Evolutionary conservation across 2,797 vertebrate species (phyloP).

Genomic region (Martes flavigula): DNA sequence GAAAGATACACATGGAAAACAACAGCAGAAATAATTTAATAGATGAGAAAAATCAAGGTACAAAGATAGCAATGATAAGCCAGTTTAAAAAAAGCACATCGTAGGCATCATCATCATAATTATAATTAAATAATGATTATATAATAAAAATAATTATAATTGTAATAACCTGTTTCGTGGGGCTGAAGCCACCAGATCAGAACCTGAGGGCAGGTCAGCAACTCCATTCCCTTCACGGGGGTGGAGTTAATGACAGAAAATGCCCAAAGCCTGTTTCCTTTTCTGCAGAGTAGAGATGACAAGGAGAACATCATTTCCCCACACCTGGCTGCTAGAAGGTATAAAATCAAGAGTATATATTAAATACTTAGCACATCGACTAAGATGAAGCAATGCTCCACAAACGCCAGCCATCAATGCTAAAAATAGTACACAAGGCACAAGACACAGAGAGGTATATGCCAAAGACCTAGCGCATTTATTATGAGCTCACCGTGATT

Average conservation of each 20-base stretch:
- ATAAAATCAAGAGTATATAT: not conserved
- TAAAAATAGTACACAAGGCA: not conserved
- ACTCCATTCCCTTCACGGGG: not conserved
- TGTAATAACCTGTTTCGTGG: not conserved
- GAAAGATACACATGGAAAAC: not conserved
- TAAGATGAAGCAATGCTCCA: not conserved
- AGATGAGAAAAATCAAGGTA: not conserved
- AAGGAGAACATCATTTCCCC: not conserved
- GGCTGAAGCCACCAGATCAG: not conserved
- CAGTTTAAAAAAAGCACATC: not conserved
- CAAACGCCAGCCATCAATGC: not conserved
- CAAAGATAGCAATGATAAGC: not conserved
- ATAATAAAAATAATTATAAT: too few species aligned
- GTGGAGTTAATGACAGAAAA: not conserved
- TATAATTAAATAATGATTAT: too few species aligned
- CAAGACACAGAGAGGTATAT: not conserved
- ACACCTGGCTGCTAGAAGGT: not conserved
- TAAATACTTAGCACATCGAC: not conserved
- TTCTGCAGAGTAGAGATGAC: not conserved
- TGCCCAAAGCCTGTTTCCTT: not conserved
- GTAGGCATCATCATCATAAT: not conserved
- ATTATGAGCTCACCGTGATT: not conserved
- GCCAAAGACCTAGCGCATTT: not conserved
- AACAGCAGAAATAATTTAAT: not conserved
- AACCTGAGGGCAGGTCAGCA: not conserved